A percentile compares a stretch with the other conserved stretches of the same genome.
phyloP scores from a whole-genome alignment of 2,113 vertebrate species.

The Pleuronectes platessa region DNA sequence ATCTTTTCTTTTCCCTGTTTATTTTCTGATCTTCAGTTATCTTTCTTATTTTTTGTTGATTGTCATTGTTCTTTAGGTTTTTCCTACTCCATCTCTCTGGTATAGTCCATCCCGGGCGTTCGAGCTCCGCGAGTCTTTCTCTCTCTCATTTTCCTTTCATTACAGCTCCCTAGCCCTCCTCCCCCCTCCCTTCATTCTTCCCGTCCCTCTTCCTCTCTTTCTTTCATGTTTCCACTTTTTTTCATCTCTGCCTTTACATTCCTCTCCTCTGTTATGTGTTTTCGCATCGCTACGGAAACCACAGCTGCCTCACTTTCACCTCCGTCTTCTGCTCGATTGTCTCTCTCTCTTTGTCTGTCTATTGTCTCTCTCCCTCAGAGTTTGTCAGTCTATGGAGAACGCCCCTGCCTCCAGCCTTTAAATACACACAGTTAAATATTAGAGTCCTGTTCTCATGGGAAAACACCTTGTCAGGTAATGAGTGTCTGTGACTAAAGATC shows the following conservation, averaged over 20 bases:
- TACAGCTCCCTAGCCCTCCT: neutral
- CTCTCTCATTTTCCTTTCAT: too few relatives aligned
- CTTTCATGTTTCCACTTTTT: constrained; percentile 25
- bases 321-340: neutral
- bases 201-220: neutral
- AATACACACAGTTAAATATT: neutral
- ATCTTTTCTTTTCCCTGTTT: too few relatives aligned
- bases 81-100: too few relatives aligned
- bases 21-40: neutral
- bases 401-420: constrained; percentile 5
- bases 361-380: neutral
- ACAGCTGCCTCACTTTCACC: constrained; percentile 5
- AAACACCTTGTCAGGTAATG: neutral
- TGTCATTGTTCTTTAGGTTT: too few relatives aligned
- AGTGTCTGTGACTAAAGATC: neutral
- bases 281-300: constrained; percentile 36
- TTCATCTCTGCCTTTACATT: constrained; percentile 39
- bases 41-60: neutral
- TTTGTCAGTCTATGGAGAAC: constrained; percentile 1
- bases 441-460: constrained; percentile 6
- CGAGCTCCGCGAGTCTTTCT: neutral
- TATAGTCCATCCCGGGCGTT: neutral
- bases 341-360: neutral
- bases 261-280: constrained; percentile 45
- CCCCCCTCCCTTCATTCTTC: constrained; percentile 1